Base-by-base conservation (phyloP, 2,797 vertebrate genomes). In the Centropyge bicolor region DNA sequence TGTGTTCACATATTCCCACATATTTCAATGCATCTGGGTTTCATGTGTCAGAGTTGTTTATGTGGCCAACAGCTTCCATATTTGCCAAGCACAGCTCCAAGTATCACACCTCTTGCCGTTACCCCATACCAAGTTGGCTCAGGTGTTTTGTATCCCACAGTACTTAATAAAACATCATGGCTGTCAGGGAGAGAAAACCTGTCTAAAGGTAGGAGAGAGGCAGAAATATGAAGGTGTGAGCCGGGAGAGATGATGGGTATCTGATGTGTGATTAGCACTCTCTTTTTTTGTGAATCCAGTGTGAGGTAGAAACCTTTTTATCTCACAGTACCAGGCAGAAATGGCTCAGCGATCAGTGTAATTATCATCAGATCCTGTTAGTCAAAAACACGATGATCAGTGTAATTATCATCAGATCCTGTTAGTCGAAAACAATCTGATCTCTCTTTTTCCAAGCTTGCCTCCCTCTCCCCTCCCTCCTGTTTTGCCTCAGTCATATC, bases 391-490 rank as follows among this genome's bases (percentile, higher is more conserved):
- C 6, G 24, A 76, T 83, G 71, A 89, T 87, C 67, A 78, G 72
- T 83, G 80, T 84, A 90, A 88, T 89, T 88, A 87, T 87, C 78
- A 81, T 83, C 81, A 86, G 63, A 83, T 88, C 55, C 65, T 79
- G 56, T 82, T 86, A 66, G 86, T 78, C 17, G 1, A 78, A 85
- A 85, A 87, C 81, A 88, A 65, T 81, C 63, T 76, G 73, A 72
- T 80, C 70, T 73, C n/a, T 56, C 41, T 71, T 82, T 81, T 76
- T 69, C 11, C n/a, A 60, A 56, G 46, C 76, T 41, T 61, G 48
- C 59, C 35, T 31, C 35, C 27, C 11, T 12, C 51, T 22, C 9
- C 52, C 13, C 46, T 10, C 10, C 49, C 35, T 62, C 11, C 48
- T 35, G 35, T 64, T 85, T 76, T 71, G 20, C 62, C 16, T 70